phyloP scores from a whole-genome alignment of 2,113 vertebrate genomes.

The Channa argus region DNA sequence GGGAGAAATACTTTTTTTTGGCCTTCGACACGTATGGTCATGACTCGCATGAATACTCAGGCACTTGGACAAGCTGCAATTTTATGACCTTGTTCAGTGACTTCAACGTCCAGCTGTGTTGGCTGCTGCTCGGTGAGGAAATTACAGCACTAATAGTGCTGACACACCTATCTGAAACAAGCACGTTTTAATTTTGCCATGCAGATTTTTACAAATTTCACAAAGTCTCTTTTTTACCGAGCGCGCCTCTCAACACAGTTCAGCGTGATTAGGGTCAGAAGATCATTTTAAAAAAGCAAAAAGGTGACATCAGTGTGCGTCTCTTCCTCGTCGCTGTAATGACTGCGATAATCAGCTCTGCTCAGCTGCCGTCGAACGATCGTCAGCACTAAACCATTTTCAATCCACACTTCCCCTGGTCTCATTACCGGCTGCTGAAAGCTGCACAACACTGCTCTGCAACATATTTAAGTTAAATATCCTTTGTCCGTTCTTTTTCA shows the following conservation, averaged over 20 bases:
- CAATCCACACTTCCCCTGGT: conserved; percentile 56
- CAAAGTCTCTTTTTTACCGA: background rate
- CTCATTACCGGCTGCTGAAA: conserved; percentile 69
- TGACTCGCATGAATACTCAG: too few relatives aligned
- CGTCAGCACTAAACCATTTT: conserved; percentile 53
- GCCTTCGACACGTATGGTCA: too few relatives aligned
- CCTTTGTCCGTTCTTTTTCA: background rate
- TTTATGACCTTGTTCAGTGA: background rate
- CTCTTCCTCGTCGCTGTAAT: conserved; percentile 52
- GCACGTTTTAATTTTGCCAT: background rate
- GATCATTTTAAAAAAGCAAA: conserved; percentile 49
- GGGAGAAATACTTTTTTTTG: too few relatives aligned
- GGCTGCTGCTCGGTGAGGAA: background rate
- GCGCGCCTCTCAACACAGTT: background rate
- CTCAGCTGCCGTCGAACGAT: conserved; percentile 48
- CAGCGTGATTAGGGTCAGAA: conserved; percentile 33
- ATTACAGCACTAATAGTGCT: background rate
- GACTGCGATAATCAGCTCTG: conserved; percentile 65
- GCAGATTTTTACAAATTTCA: conserved; percentile 7
- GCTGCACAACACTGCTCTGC: conserved; percentile 29
- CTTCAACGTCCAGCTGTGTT: background rate
- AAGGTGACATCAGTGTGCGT: conserved; percentile 32
- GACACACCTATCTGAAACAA: conserved; percentile 24
- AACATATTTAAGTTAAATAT: conserved; percentile 66
- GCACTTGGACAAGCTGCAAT: background rate